Evolutionary conservation across 1,140 invertebrate genomes (phyloP).

Genomic region (Triops cancriformis): DNA sequence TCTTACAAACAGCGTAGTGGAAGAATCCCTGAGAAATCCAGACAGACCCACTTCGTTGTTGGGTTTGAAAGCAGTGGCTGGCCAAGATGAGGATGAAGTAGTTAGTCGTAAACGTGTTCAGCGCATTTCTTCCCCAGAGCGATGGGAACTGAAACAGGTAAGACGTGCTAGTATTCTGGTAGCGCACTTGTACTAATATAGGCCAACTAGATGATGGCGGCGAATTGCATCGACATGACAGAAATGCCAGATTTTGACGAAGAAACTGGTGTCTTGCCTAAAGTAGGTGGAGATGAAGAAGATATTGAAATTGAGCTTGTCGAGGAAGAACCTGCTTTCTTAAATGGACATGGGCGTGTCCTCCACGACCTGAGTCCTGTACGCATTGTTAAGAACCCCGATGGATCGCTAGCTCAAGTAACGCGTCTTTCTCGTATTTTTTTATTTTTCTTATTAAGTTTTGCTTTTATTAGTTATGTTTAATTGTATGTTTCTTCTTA

Average conservation of each 20-base stretch:
- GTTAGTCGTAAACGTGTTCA: slow-evolving; percentile 71
- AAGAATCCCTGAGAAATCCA: slow-evolving; percentile 56
- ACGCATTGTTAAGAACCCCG: slow-evolving; percentile 98
- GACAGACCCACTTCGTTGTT: slow-evolving; percentile 68
- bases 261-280: slow-evolving; percentile 74
- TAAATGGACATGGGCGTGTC: slow-evolving; percentile 79
- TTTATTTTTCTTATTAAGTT: slow-evolving; percentile 10
- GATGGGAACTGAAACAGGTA: slow-evolving; percentile 54
- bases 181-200: not conserved
- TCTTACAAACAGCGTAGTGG: slow-evolving; percentile 29
- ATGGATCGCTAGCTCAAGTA: slow-evolving; percentile 84
- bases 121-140: slow-evolving; percentile 90
- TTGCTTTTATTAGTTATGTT: too few species aligned
- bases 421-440: not conserved
- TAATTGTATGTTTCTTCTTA: too few species aligned
- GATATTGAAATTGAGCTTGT: slow-evolving; percentile 99
- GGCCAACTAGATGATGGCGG: slow-evolving; percentile 62
- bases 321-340: slow-evolving; percentile 95
- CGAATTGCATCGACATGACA: slow-evolving; percentile 71
- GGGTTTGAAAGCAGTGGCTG: slow-evolving; percentile 52
- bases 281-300: slow-evolving; percentile 86
- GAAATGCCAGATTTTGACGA: slow-evolving; percentile 88
- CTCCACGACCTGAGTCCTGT: slow-evolving; percentile 87
- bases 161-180: not conserved
- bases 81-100: slow-evolving; percentile 63